Evolutionary conservation across 2,797 vertebrate species (phyloP).

Genomic region (Mionectes olivaceus): DNA sequence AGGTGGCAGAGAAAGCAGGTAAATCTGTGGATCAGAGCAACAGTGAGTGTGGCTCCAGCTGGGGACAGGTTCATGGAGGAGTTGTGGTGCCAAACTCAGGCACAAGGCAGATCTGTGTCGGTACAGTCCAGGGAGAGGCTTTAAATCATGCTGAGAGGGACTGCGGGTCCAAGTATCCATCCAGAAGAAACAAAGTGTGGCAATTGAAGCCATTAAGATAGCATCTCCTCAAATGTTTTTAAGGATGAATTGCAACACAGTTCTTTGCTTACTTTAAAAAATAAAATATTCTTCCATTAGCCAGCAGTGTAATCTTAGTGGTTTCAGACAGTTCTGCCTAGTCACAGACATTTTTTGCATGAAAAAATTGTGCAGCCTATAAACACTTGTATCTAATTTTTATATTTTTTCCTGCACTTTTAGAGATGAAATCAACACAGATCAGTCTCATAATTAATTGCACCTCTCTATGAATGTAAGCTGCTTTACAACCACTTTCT

Average conservation of each 20-base stretch:
- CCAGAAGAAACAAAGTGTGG: neutral
- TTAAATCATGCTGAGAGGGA: neutral
- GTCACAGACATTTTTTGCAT: neutral
- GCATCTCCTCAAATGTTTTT: neutral
- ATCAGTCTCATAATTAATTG: neutral
- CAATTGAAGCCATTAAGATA: neutral
- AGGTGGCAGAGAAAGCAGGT: neutral
- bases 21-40: neutral
- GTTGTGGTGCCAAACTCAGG: rapidly evolving
- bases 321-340: neutral
- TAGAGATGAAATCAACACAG: neutral
- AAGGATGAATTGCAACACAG: neutral
- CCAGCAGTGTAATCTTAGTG: neutral
- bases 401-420: neutral
- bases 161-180: neutral
- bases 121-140: rapidly evolving
- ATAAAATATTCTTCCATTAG: neutral
- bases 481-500: neutral
- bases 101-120: neutral
- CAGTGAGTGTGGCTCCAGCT: rapidly evolving
- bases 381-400: neutral
- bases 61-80: neutral
- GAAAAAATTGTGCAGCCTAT: neutral
- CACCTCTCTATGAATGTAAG: neutral
- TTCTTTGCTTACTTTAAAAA: neutral